phyloP scores from a whole-genome alignment of 2,113 vertebrate species.

The Syngnathus scovelli region DNA sequence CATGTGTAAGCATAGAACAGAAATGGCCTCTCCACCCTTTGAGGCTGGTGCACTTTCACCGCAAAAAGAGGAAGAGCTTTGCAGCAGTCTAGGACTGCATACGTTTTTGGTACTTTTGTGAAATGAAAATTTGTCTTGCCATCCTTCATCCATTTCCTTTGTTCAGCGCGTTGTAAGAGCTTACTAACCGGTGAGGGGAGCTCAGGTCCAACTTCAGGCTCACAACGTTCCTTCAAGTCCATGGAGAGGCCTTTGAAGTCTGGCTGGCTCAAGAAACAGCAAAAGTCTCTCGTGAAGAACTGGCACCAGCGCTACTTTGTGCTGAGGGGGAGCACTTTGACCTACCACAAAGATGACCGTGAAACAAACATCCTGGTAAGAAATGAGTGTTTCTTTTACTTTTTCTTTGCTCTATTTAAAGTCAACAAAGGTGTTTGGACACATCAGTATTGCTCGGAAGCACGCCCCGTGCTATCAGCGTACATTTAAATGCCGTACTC shows the following conservation, averaged over 20 bases:
- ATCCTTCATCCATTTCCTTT: constrained; percentile 13
- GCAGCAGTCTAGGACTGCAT: constrained; percentile 3
- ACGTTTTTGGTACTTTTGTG: constrained; percentile 22
- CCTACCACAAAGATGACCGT: constrained; percentile 89
- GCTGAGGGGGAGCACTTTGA: constrained; percentile 79
- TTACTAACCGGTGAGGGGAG: constrained; percentile 76
- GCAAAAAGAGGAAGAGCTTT: constrained; percentile 47
- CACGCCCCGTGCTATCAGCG: too few relatives aligned
- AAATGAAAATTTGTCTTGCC: not conserved
- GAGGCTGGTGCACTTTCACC: constrained; percentile 31
- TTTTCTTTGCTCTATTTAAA: too few relatives aligned
- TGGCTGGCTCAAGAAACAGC: constrained; percentile 94
- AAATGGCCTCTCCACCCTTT: constrained; percentile 30
- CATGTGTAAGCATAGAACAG: constrained; percentile 6
- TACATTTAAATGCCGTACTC: too few relatives aligned
- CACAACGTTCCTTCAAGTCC: constrained; percentile 40
- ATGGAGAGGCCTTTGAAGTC: constrained; percentile 83
- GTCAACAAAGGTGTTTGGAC: too few relatives aligned
- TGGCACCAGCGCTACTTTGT: constrained; percentile 93
- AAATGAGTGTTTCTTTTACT: not conserved
- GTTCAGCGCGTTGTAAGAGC: constrained; percentile 82
- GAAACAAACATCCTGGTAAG: constrained; percentile 83
- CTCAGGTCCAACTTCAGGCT: constrained; percentile 19
- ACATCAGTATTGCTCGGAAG: too few relatives aligned
- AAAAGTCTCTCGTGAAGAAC: constrained; percentile 89